These are phyloP conservation scores for Tadarida brasiliensis DNA, from an alignment of 2,797 vertebrate species.

Conservation along the genomic window DNA sequence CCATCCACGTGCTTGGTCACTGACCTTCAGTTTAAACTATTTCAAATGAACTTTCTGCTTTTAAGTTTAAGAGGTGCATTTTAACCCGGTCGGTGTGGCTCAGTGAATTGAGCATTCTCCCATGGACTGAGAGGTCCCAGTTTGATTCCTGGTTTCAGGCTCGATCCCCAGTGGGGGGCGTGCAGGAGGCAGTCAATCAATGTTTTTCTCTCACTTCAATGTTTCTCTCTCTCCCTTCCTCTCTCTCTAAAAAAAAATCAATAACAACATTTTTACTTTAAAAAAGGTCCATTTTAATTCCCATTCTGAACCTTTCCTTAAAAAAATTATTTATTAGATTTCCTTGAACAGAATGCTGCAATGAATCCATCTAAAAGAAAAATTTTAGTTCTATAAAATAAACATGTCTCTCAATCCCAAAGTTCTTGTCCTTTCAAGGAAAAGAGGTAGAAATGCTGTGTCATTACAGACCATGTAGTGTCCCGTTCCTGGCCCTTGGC, in stretches of 20 bases:
- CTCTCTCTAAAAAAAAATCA: too few relatives aligned
- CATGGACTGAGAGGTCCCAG: too few relatives aligned
- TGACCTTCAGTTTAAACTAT: neutral
- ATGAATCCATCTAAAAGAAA: slow-evolving; percentile 37
- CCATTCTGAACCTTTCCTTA: neutral
- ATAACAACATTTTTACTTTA: too few relatives aligned
- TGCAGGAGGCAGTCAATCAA: too few relatives aligned
- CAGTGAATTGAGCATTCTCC: too few relatives aligned
- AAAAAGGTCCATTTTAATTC: neutral
- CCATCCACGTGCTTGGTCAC: neutral
- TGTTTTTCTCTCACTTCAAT: too few relatives aligned
- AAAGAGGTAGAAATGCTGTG: neutral
- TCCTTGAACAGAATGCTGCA: slow-evolving; percentile 16
- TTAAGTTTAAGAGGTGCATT: slow-evolving; percentile 32
- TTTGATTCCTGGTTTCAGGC: too few relatives aligned
- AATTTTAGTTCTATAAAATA: slow-evolving; percentile 47
- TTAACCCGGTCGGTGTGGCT: neutral
- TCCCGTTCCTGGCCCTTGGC: neutral
- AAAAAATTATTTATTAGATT: slow-evolving; percentile 27
- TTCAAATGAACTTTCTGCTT: slow-evolving; percentile 56
- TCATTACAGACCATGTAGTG: neutral
- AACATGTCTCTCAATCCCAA: slow-evolving; percentile 1
- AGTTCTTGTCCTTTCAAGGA: slow-evolving; percentile 48
- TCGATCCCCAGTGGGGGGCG: too few relatives aligned
- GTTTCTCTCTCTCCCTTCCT: too few relatives aligned